phyloP scores from a whole-genome alignment of 2,797 vertebrate species.

The Phataginus tetradactyla region DNA sequence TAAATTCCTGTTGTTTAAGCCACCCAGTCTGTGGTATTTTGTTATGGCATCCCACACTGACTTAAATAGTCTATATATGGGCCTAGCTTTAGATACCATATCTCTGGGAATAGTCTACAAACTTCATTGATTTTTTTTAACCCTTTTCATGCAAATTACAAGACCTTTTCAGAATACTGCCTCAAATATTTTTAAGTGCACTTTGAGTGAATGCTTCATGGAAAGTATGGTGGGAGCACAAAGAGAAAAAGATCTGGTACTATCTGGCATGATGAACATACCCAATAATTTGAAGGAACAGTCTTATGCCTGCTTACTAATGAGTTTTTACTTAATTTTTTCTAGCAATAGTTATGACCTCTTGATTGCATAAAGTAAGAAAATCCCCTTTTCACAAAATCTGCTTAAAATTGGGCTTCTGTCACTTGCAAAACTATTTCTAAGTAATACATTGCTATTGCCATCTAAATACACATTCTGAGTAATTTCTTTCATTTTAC shows the following conservation, averaged over 20 bases:
- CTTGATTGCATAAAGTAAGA: neutral
- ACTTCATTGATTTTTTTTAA: neutral
- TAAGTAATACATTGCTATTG: neutral
- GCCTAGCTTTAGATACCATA: neutral
- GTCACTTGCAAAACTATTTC: conserved; percentile 13
- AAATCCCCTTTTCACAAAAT: neutral
- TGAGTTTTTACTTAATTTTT: neutral
- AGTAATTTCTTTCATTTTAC: neutral
- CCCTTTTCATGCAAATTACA: neutral
- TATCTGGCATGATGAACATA: neutral
- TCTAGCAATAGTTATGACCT: neutral
- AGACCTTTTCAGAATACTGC: neutral
- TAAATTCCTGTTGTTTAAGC: no score
- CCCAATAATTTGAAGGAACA: neutral
- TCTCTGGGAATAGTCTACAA: neutral
- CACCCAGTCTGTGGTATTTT: neutral
- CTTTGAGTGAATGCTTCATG: neutral
- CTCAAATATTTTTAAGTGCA: neutral
- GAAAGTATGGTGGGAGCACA: neutral
- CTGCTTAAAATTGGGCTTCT: neutral
- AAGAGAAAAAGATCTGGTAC: neutral
- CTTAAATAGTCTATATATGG: neutral
- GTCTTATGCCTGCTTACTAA: neutral
- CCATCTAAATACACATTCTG: neutral
- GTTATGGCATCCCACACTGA: neutral